Conservation (phyloP, 2,113 vertebrate species). For the Gasterosteus nipponicus region DNA sequence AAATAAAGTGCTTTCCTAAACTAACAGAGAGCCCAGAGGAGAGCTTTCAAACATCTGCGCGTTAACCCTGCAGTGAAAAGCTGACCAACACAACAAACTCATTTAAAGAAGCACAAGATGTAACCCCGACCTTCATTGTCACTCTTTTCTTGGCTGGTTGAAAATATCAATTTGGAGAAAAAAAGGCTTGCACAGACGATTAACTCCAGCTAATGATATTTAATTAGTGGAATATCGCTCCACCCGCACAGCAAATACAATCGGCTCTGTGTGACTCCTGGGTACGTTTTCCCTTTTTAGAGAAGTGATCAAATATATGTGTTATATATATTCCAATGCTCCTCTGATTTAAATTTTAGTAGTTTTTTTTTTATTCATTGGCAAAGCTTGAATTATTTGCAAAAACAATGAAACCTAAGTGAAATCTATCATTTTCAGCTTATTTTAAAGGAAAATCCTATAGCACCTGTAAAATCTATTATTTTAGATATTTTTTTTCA, state of each 20-base stretch:
- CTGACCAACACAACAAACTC: constrained; percentile 28
- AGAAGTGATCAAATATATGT: neutral
- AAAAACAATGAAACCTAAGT: neutral
- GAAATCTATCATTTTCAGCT: neutral
- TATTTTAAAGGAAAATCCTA: neutral
- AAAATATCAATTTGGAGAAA: constrained; percentile 67
- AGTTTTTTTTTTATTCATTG: neutral
- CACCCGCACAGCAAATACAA: constrained; percentile 56
- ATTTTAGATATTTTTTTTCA: neutral
- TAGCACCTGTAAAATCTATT: neutral
- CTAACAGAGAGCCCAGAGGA: neutral
- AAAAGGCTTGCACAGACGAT: constrained; percentile 71
- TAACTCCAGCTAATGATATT: constrained; percentile 77
- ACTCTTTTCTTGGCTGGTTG: constrained; percentile 46
- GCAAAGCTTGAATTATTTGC: neutral
- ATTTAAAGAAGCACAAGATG: constrained; percentile 22
- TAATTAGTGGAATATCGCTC: constrained; percentile 62
- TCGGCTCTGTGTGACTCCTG: constrained; percentile 23
- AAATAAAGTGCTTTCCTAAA: neutral
- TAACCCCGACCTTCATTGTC: constrained; percentile 33
- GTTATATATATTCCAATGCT: neutral
- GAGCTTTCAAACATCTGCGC: neutral
- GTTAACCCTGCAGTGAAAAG: neutral
- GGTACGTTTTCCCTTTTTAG: neutral
- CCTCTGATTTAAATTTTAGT: neutral